Evolutionary conservation across 2,888 invertebrate genomes (phyloP).

Genomic region (Nematopogon swammerdamellus): DNA sequence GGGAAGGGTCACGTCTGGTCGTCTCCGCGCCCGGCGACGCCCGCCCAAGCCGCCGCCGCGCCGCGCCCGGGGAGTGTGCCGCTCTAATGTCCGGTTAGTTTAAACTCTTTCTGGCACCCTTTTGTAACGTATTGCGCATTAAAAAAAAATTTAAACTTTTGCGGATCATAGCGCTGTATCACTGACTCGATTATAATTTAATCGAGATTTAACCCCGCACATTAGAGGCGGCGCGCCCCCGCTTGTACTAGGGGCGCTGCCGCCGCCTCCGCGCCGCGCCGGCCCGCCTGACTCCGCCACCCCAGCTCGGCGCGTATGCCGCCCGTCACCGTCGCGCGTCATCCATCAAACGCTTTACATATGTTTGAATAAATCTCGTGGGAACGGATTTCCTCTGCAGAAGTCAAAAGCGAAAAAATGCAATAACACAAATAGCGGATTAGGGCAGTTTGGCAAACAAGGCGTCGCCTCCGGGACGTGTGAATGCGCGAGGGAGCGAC

Average conservation of each 20-base stretch:
- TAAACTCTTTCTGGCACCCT: constrained; percentile 14
- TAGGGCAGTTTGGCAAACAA: constrained; percentile 58
- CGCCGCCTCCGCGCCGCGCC: constrained; percentile 29
- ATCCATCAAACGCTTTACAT: constrained; percentile 60
- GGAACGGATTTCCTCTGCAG: constrained; percentile 56
- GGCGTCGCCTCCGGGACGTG: constrained; percentile 40
- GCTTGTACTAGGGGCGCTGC: constrained; percentile 18
- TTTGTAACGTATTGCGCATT: neutral
- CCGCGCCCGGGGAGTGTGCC: too few relatives aligned
- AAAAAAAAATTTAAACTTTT: neutral
- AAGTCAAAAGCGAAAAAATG: constrained; percentile 43
- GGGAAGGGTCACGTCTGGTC: too few relatives aligned
- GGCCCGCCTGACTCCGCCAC: neutral
- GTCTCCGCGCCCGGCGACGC: too few relatives aligned
- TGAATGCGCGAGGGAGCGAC: constrained; percentile 6
- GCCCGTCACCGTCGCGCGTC: constrained; percentile 20
- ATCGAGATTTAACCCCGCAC: constrained; percentile 19
- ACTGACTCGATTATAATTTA: constrained; percentile 41
- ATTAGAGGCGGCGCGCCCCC: neutral
- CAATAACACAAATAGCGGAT: constrained; percentile 49
- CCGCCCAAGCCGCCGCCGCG: too few relatives aligned
- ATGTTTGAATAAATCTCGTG: constrained; percentile 59
- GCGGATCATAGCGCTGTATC: neutral
- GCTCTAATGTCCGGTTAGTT: constrained; percentile 32
- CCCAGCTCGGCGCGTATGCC: neutral